Evolutionary conservation across 2,113 vertebrate genomes (phyloP).

Genomic region (Rhegmatorhina hoffmannsi): DNA sequence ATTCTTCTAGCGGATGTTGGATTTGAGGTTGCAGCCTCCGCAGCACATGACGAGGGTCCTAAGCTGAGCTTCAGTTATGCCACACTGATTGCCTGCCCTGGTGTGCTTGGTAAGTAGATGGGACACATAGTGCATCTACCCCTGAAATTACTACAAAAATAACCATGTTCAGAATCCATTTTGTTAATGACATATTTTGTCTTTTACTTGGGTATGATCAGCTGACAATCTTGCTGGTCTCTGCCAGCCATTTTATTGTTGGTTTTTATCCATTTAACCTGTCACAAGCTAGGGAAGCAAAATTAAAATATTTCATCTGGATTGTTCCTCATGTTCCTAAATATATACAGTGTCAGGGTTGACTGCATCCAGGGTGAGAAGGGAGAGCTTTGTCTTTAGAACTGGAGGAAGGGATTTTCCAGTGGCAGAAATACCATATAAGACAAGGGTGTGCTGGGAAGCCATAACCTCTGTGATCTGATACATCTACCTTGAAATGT

Average conservation of each 20-base stretch:
- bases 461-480: not conserved
- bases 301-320: not conserved
- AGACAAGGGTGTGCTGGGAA: not conserved
- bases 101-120: not conserved
- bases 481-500: not conserved
- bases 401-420: not conserved
- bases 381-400: not conserved
- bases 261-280: not conserved
- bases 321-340: not conserved
- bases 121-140: fast-evolving
- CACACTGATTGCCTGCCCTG: fast-evolving
- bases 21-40: not conserved
- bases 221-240: not conserved
- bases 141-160: not conserved
- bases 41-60: not conserved
- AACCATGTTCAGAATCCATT: not conserved
- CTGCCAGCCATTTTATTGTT: not conserved
- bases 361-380: not conserved
- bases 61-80: fast-evolving
- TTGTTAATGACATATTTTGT: not conserved
- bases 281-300: not conserved
- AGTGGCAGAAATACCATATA: not conserved
- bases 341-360: not conserved
- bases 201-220: not conserved
- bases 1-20: not conserved